phyloP scores from a whole-genome alignment of 2,113 vertebrate species.

The Paralichthys olivaceus region DNA sequence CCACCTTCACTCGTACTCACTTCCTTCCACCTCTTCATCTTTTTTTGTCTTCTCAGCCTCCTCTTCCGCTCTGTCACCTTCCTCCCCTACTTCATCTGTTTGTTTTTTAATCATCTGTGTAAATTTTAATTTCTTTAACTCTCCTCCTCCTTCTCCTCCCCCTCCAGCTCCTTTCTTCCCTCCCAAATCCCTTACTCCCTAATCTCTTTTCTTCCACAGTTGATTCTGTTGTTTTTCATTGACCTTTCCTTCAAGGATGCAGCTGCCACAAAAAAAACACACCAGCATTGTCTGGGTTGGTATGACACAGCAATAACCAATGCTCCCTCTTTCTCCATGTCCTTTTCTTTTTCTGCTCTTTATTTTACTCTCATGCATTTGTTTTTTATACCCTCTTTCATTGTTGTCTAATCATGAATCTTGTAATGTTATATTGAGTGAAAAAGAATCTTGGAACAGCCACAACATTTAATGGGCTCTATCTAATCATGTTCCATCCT shows the following conservation, averaged over 20 bases:
- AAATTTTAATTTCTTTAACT: conserved; percentile 3
- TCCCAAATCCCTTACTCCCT: conserved; percentile 51
- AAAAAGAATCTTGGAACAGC: too few relatives aligned
- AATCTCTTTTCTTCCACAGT: conserved; percentile 54
- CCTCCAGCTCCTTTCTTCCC: conserved; percentile 6
- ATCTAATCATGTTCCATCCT: too few relatives aligned
- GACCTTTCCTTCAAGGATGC: conserved; percentile 26
- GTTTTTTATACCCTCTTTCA: background rate
- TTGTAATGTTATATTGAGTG: too few relatives aligned
- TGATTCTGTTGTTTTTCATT: conserved; percentile 45
- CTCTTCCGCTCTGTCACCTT: background rate
- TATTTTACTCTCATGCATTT: background rate
- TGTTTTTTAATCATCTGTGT: background rate
- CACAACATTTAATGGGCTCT: too few relatives aligned
- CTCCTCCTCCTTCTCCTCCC: background rate
- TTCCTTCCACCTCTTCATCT: background rate
- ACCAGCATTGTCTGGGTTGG: background rate
- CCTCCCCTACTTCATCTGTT: background rate
- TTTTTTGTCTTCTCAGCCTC: background rate
- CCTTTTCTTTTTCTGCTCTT: background rate
- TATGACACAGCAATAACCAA: conserved; percentile 16
- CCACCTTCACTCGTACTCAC: background rate
- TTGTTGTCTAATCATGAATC: background rate
- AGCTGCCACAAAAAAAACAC: conserved; percentile 8
- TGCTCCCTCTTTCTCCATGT: background rate